These are phyloP conservation scores for Andricus grossulariae DNA, from an alignment of 1,140 invertebrate genomes.

Conservation along the genomic window DNA sequence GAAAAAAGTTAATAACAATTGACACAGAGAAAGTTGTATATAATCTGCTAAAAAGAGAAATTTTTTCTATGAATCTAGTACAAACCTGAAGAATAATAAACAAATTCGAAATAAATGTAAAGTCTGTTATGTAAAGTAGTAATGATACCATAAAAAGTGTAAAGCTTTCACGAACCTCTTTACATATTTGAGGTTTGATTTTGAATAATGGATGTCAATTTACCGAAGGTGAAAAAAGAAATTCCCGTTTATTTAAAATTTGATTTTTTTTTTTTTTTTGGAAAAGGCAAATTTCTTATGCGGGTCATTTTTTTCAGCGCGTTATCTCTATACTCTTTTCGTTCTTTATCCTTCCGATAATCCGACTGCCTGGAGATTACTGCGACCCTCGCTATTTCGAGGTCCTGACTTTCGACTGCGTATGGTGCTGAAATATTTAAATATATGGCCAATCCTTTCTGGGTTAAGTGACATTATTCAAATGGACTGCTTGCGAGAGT, in stretches of 20 bases:
- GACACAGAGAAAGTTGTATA: too few relatives aligned
- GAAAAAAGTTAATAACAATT: too few relatives aligned
- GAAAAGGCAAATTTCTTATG: slow-evolving; percentile 1
- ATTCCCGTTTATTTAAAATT: slow-evolving; percentile 3
- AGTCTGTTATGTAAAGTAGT: too few relatives aligned
- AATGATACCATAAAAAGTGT: too few relatives aligned
- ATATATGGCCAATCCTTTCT: slow-evolving; percentile 18
- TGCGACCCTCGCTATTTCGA: slow-evolving; percentile 29
- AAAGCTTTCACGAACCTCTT: background rate
- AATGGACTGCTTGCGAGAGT: slow-evolving; percentile 30
- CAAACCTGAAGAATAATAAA: too few relatives aligned
- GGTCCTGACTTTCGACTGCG: slow-evolving; percentile 28
- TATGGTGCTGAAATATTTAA: slow-evolving; percentile 27
- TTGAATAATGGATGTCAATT: slow-evolving; percentile 22
- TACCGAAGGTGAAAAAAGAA: background rate
- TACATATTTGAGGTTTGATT: background rate
- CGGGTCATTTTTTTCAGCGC: slow-evolving; percentile 9
- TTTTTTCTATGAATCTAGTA: too few relatives aligned
- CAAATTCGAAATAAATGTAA: too few relatives aligned
- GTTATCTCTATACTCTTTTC: background rate
- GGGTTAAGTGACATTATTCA: slow-evolving; percentile 30
- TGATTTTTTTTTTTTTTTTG: background rate
- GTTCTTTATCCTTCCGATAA: slow-evolving; percentile 21
- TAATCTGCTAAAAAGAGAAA: too few relatives aligned
- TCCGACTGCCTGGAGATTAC: slow-evolving; percentile 21